Conservation (phyloP, 2,888 invertebrate species). For the Euzetes globulus region DNA sequence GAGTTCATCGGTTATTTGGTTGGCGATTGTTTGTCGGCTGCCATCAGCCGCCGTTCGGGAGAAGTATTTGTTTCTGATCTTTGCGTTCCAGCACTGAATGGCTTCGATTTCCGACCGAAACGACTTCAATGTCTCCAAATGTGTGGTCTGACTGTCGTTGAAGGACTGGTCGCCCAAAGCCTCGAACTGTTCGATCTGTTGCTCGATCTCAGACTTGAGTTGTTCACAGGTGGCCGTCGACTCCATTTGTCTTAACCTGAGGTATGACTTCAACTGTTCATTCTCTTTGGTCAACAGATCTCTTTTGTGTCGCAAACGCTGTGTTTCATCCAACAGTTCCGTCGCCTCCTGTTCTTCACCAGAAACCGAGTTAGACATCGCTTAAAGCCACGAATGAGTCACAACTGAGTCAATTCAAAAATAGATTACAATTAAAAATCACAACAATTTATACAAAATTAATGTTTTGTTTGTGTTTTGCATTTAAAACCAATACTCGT, state of each 20-base stretch:
- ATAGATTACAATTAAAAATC: background rate
- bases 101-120: constrained; percentile 11
- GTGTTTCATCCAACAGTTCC: constrained; percentile 12
- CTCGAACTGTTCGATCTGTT: constrained; percentile 28
- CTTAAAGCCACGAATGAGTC: too few relatives aligned
- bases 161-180: constrained; percentile 5
- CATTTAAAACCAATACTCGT: too few relatives aligned
- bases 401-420: too few relatives aligned
- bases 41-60: background rate
- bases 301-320: constrained; percentile 3
- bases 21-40: background rate
- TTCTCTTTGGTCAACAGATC: constrained; percentile 27
- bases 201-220: constrained; percentile 12
- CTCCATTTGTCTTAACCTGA: constrained; percentile 18
- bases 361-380: background rate
- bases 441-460: too few relatives aligned
- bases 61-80: constrained; percentile 27
- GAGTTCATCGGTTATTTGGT: constrained; percentile 7
- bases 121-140: constrained; percentile 28
- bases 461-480: too few relatives aligned
- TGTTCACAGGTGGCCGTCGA: constrained; percentile 28
- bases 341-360: constrained; percentile 8
- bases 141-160: constrained; percentile 15
- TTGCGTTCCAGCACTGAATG: constrained; percentile 22
- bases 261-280: constrained; percentile 16